Evolutionary conservation across 2,113 vertebrate species (phyloP).

Genomic region (Benitochromis conjunctus): DNA sequence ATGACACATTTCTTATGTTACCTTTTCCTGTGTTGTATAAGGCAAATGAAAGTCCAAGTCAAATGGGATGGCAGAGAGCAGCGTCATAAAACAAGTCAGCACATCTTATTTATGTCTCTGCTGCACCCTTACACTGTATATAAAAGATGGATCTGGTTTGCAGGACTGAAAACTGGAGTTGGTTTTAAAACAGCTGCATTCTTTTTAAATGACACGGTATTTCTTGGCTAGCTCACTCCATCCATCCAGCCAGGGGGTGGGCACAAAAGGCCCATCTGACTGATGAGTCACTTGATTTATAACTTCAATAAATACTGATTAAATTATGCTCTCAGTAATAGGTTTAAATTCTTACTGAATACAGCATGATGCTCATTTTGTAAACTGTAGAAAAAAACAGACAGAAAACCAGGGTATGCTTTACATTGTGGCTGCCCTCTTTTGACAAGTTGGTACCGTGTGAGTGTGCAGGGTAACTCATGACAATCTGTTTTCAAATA

Average conservation of each 20-base stretch:
- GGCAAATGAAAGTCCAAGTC: not conserved
- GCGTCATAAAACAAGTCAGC: not conserved
- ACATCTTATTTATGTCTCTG: not conserved
- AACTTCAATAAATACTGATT: not conserved
- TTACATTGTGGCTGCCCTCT: not conserved
- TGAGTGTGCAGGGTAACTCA: not conserved
- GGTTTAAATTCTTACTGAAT: not conserved
- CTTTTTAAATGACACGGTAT: not conserved
- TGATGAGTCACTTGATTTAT: not conserved
- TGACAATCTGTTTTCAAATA: not conserved
- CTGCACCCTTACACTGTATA: not conserved
- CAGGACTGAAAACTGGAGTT: not conserved
- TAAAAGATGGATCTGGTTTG: not conserved
- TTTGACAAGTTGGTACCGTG: not conserved
- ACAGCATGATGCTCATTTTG: not conserved
- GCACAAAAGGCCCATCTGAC: not conserved
- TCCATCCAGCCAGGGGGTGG: not conserved
- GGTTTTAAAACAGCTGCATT: not conserved
- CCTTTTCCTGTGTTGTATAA: not conserved
- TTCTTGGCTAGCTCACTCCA: not conserved
- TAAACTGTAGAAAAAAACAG: not conserved
- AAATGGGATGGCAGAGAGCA: rapidly evolving
- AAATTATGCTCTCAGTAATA: not conserved
- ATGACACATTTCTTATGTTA: not conserved
- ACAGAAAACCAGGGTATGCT: not conserved